Conservation (phyloP, 2,888 invertebrate genomes). For the Cantharis rufa region DNA sequence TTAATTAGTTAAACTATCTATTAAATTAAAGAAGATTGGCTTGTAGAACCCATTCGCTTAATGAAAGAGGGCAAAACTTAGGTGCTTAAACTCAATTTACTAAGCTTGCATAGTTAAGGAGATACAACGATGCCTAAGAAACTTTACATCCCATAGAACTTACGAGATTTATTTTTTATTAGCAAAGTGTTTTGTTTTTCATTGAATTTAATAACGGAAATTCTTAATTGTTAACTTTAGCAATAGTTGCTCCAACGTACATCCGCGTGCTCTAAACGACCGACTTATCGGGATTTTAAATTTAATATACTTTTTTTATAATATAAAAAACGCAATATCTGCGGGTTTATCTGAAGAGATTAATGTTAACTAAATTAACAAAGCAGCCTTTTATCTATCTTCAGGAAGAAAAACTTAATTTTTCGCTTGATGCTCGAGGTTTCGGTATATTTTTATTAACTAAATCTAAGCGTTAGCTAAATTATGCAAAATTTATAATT, state of each 20-base stretch:
- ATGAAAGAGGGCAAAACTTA: neutral
- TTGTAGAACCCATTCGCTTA: slow-evolving; percentile 3
- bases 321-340: neutral
- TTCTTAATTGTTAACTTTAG: neutral
- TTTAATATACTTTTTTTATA: neutral
- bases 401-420: neutral
- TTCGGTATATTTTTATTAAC: neutral
- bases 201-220: neutral
- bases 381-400: neutral
- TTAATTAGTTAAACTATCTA: slow-evolving; percentile 7
- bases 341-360: neutral
- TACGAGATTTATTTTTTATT: neutral
- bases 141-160: neutral
- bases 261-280: neutral
- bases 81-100: slow-evolving; percentile 3
- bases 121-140: neutral
- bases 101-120: neutral
- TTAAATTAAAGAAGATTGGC: slow-evolving; percentile 4
- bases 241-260: neutral
- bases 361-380: neutral
- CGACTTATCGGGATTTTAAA: neutral
- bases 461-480: neutral
- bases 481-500: neutral
- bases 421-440: neutral
- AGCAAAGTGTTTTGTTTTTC: neutral